phyloP scores from a whole-genome alignment of 2,113 vertebrate species.

The Psittacus erithacus region DNA sequence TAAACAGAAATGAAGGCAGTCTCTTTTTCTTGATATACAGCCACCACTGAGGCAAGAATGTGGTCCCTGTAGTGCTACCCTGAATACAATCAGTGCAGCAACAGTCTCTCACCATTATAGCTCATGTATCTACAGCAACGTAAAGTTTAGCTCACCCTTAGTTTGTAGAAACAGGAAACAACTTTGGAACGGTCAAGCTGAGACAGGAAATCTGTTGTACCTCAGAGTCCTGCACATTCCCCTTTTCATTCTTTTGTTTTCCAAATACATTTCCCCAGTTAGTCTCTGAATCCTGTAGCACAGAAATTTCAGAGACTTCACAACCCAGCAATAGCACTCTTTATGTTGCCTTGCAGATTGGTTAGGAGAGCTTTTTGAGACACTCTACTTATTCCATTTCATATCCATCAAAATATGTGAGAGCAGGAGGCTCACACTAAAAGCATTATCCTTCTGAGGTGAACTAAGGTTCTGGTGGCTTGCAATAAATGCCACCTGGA shows the following conservation, averaged over 20 bases:
- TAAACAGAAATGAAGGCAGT: not conserved
- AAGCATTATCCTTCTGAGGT: not conserved
- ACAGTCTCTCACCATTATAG: not conserved
- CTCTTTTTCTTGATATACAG: not conserved
- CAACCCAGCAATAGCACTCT: not conserved
- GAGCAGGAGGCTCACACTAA: not conserved
- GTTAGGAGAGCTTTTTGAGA: not conserved
- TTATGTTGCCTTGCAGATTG: not conserved
- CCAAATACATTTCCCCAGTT: not conserved
- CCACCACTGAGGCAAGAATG: not conserved
- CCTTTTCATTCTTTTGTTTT: not conserved
- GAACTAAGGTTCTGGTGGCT: not conserved
- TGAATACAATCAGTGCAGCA: not conserved
- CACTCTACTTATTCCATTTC: not conserved
- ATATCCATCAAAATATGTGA: not conserved
- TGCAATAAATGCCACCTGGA: not conserved
- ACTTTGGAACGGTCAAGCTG: not conserved
- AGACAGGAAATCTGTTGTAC: constrained; percentile 11
- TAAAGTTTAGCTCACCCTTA: not conserved
- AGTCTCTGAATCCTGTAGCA: not conserved
- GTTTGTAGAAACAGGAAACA: not conserved
- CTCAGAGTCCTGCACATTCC: not conserved
- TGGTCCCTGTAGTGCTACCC: not conserved
- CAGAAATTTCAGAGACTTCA: not conserved
- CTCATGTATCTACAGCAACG: not conserved